Percentiles rank a stretch among this genome's conserved stretches.
These are phyloP conservation scores for Brachyalestes nurse DNA, from an alignment of 2,797 vertebrate species.

Conservation along the genomic window DNA sequence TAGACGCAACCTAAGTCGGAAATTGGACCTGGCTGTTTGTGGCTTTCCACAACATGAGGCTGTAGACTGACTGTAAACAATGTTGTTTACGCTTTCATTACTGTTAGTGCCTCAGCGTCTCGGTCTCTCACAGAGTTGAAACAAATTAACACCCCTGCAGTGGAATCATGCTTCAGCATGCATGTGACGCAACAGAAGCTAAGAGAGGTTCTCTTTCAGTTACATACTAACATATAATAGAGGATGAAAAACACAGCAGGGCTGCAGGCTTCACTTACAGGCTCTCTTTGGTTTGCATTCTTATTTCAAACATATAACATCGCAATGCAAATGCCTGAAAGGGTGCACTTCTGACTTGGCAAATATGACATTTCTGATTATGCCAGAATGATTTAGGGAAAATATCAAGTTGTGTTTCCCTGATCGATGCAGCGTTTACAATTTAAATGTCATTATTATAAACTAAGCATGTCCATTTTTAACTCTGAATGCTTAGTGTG, in stretches of 20 bases:
- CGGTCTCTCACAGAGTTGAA: slow-evolving; percentile 8
- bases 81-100: slow-evolving; percentile 24
- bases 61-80: slow-evolving; percentile 33
- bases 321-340: slow-evolving; percentile 21
- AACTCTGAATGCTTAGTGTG: too few relatives aligned
- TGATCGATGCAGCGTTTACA: too few relatives aligned
- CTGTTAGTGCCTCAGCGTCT: slow-evolving; percentile 4
- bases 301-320: slow-evolving; percentile 1
- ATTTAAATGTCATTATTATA: too few relatives aligned
- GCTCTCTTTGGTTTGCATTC: neutral
- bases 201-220: neutral
- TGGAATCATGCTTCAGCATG: slow-evolving; percentile 23
- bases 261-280: neutral
- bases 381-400: too few relatives aligned
- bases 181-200: neutral
- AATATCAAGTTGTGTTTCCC: too few relatives aligned
- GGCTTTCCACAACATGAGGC: neutral
- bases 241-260: slow-evolving; percentile 7
- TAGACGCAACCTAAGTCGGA: neutral
- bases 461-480: too few relatives aligned
- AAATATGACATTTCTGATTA: neutral
- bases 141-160: slow-evolving; percentile 33
- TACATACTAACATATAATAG: neutral
- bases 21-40: neutral
- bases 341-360: slow-evolving; percentile 4